Evolutionary conservation across 2,888 invertebrate species (phyloP).

Genomic region (Aphodius granarius): DNA sequence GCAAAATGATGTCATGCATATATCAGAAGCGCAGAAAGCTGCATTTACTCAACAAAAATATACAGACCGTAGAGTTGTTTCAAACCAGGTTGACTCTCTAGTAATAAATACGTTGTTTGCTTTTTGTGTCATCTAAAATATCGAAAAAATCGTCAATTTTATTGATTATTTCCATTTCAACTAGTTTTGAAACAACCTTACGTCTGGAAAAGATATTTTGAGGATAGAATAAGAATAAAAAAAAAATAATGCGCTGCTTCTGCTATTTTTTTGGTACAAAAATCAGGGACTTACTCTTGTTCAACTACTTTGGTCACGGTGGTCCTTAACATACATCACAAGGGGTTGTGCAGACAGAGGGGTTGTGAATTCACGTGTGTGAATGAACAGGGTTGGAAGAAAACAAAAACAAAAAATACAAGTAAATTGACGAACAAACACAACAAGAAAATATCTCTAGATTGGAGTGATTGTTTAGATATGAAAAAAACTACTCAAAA

Average conservation of each 20-base stretch:
- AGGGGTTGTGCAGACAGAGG: conserved; percentile 37
- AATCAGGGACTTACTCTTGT: conserved; percentile 47
- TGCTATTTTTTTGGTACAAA: conserved; percentile 15
- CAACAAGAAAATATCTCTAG: conserved; percentile 31
- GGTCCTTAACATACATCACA: conserved; percentile 45
- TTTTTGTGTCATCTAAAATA: too few relatives aligned
- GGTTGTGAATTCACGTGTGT: conserved; percentile 36
- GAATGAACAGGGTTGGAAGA: conserved; percentile 39
- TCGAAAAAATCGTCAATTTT: background rate
- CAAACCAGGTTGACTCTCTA: background rate
- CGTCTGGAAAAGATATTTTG: background rate
- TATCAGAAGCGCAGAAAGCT: background rate
- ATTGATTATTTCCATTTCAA: background rate
- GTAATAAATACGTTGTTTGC: background rate
- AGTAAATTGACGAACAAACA: conserved; percentile 32
- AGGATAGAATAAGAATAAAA: background rate
- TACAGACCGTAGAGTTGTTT: background rate
- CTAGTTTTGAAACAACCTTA: background rate
- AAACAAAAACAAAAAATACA: conserved; percentile 27
- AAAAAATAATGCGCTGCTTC: background rate
- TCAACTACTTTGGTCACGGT: conserved; percentile 47
- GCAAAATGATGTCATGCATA: too few relatives aligned
- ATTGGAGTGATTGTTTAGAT: background rate
- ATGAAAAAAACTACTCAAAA: background rate
- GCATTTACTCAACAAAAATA: background rate